Conservation (phyloP, 2,797 vertebrate species). For the Oreochromis mossambicus region DNA sequence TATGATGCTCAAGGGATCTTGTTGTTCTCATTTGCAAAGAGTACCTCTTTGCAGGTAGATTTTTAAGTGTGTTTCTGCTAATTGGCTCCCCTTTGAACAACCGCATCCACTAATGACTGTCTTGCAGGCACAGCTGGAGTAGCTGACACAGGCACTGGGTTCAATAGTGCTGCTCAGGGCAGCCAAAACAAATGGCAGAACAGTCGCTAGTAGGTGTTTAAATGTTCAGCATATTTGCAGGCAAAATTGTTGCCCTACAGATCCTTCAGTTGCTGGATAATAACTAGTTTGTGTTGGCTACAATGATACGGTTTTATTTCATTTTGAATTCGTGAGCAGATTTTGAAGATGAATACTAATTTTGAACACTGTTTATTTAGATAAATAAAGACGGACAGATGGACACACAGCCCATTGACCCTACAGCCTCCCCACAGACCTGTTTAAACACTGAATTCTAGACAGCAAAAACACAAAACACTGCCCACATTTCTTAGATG, state of each 20-base stretch:
- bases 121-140: slow-evolving; percentile 58
- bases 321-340: not conserved
- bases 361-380: not conserved
- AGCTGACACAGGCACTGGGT: slow-evolving; percentile 36
- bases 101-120: slow-evolving; percentile 55
- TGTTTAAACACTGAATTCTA: not conserved
- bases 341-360: not conserved
- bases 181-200: slow-evolving; percentile 46
- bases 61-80: slow-evolving; percentile 10
- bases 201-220: slow-evolving; percentile 24
- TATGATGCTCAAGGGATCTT: not conserved
- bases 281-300: not conserved
- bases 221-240: slow-evolving; percentile 48
- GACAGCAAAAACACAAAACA: not conserved
- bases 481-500: not conserved
- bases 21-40: slow-evolving; percentile 17
- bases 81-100: slow-evolving; percentile 51
- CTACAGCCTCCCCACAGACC: not conserved
- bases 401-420: not conserved
- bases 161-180: slow-evolving; percentile 42
- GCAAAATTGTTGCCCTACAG: slow-evolving; percentile 25
- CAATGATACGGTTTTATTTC: not conserved
- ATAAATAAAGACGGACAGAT: not conserved
- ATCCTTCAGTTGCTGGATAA: slow-evolving; percentile 27
- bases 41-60: slow-evolving; percentile 33